Percentiles rank a stretch among this genome's conserved stretches.
Conservation (phyloP, 1,140 invertebrate genomes). For the Habropoda laboriosa region DNA sequence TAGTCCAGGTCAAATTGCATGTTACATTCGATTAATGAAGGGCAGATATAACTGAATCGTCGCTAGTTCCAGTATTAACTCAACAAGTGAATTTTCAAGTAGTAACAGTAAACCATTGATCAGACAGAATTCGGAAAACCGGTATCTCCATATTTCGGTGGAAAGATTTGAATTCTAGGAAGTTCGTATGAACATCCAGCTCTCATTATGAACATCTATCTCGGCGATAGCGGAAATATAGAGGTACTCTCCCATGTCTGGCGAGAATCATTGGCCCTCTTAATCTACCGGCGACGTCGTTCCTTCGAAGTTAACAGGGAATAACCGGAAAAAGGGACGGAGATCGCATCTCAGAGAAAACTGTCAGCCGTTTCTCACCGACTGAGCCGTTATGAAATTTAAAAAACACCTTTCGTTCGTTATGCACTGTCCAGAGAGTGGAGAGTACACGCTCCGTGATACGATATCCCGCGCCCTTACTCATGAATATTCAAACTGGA, state of each 20-base stretch:
- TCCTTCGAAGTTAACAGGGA: slow-evolving; percentile 2
- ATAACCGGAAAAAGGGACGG: background rate
- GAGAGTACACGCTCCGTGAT: slow-evolving; percentile 40
- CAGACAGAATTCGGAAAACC: background rate
- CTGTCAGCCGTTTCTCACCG: slow-evolving; percentile 11
- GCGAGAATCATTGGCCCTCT: background rate
- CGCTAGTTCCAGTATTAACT: too few species aligned
- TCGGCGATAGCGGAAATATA: background rate
- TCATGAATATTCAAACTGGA: slow-evolving; percentile 81
- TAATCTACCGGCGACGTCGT: too few species aligned
- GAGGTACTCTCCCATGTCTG: background rate
- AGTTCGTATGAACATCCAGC: background rate
- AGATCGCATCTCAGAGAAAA: background rate
- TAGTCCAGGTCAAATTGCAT: too few species aligned
- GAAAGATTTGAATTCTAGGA: background rate
- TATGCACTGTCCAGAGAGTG: slow-evolving; percentile 36
- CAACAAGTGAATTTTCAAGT: background rate
- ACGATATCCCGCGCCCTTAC: slow-evolving; percentile 32
- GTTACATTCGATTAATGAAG: too few species aligned
- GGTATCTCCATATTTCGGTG: background rate
- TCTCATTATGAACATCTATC: slow-evolving; percentile 14
- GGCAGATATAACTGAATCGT: too few species aligned
- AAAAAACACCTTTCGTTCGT: slow-evolving; percentile 40
- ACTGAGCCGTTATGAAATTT: slow-evolving; percentile 28
- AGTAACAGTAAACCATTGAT: background rate